Evolutionary conservation across 2,797 vertebrate species (phyloP).

Genomic region (Manis javanica): DNA sequence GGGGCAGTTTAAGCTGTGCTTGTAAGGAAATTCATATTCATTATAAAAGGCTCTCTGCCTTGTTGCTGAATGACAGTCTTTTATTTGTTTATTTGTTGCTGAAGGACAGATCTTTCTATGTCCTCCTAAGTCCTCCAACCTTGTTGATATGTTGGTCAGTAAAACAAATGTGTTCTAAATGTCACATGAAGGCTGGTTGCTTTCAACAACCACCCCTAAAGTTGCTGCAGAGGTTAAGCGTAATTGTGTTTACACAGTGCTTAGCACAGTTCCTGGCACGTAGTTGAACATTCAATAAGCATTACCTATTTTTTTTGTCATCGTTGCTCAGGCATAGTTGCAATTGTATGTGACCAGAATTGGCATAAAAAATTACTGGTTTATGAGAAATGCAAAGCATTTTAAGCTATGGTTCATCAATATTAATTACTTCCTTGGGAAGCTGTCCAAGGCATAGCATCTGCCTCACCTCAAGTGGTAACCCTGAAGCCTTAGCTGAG

Average conservation of each 20-base stretch:
- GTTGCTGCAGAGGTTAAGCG: background rate
- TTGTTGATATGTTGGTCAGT: background rate
- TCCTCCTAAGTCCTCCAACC: background rate
- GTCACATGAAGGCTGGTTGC: background rate
- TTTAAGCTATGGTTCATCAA: background rate
- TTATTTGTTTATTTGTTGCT: background rate
- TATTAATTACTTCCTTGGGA: background rate
- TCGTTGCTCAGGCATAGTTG: background rate
- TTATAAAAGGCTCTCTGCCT: background rate
- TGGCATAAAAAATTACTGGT: background rate
- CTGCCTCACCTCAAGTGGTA: background rate
- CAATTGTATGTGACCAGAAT: background rate
- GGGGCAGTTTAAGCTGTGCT: background rate
- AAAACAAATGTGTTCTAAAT: background rate
- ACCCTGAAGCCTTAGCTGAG: background rate
- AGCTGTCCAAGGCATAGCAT: background rate
- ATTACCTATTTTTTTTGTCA: background rate
- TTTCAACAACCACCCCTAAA: background rate
- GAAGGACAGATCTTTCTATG: background rate
- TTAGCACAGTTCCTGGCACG: background rate
- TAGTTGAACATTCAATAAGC: background rate
- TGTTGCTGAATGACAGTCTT: background rate
- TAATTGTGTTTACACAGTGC: background rate
- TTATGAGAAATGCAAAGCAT: background rate
- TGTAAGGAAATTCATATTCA: constrained; percentile 25